These are phyloP conservation scores for Aplochiton taeniatus DNA, from an alignment of 2,797 vertebrate species.

Conservation along the genomic window DNA sequence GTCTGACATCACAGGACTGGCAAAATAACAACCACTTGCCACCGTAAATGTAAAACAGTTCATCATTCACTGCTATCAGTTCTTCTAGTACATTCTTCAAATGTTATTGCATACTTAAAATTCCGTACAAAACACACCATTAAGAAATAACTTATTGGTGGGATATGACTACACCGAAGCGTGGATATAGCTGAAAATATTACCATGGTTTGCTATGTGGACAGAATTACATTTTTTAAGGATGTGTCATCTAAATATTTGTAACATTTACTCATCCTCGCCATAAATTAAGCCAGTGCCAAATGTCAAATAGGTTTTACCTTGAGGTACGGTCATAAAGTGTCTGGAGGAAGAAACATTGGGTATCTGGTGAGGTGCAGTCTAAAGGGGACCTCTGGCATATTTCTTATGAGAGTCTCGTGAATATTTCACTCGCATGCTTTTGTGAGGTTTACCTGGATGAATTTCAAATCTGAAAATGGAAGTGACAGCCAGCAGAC, in stretches of 20 bases:
- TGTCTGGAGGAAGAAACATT: conserved; percentile 23
- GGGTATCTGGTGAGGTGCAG: conserved; percentile 30
- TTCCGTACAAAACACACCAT: no score
- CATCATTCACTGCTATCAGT: no score
- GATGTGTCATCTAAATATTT: neutral
- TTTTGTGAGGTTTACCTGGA: conserved; percentile 25
- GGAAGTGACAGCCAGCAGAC: neutral
- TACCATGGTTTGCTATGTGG: neutral
- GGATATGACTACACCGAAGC: neutral
- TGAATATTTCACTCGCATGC: conserved; percentile 44
- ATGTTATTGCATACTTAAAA: no score
- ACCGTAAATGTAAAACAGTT: no score
- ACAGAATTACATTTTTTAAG: neutral
- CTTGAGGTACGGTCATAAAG: conserved; percentile 41
- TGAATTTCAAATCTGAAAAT: neutral
- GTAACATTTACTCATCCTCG: conserved; percentile 32
- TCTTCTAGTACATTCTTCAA: no score
- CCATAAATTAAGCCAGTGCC: conserved; percentile 11
- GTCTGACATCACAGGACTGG: neutral
- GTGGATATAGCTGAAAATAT: no score
- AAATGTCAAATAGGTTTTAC: conserved; percentile 36
- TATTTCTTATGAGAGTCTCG: conserved; percentile 59
- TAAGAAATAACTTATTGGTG: no score
- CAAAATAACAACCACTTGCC: no score
- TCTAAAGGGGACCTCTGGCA: conserved; percentile 19